Percentiles rank a stretch among this genome's conserved stretches.
Conservation (phyloP, 2,113 vertebrate species). For the Eudyptes chrysolophus region DNA sequence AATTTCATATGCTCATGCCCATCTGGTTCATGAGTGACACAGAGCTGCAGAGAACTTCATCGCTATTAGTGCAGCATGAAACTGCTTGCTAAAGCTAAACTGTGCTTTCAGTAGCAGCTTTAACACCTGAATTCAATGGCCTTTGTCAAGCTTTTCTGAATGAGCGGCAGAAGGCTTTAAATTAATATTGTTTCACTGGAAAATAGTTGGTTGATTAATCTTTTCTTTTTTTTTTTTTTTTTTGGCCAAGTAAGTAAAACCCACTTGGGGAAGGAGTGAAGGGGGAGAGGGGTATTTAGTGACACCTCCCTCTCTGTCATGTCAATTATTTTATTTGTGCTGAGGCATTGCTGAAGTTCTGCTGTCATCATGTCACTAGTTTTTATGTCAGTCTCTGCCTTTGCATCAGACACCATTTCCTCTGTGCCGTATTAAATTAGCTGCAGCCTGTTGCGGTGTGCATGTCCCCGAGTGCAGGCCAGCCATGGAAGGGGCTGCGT, state of each 20-base stretch:
- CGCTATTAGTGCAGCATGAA: accelerated
- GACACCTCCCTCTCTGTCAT: not conserved
- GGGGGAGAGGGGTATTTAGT: not conserved
- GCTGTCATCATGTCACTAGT: accelerated
- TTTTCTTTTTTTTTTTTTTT: not conserved
- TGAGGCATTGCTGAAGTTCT: not conserved
- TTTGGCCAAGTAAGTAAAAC: not conserved
- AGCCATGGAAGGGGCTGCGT: accelerated
- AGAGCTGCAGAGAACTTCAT: not conserved
- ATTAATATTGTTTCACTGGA: not conserved
- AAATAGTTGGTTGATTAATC: not conserved
- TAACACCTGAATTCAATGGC: not conserved
- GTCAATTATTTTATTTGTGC: not conserved
- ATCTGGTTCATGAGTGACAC: not conserved
- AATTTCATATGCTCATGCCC: accelerated
- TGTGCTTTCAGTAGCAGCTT: not conserved
- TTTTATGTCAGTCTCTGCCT: not conserved
- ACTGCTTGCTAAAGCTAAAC: not conserved
- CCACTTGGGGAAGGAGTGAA: not conserved
- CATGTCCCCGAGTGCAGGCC: accelerated
- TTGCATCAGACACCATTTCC: not conserved
- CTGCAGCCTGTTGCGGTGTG: accelerated
- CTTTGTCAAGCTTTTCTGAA: not conserved
- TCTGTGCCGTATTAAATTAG: accelerated
- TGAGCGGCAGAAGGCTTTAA: not conserved